Evolutionary conservation across 2,888 invertebrate genomes (phyloP).

Genomic region (Chymomyza fuscimana): DNA sequence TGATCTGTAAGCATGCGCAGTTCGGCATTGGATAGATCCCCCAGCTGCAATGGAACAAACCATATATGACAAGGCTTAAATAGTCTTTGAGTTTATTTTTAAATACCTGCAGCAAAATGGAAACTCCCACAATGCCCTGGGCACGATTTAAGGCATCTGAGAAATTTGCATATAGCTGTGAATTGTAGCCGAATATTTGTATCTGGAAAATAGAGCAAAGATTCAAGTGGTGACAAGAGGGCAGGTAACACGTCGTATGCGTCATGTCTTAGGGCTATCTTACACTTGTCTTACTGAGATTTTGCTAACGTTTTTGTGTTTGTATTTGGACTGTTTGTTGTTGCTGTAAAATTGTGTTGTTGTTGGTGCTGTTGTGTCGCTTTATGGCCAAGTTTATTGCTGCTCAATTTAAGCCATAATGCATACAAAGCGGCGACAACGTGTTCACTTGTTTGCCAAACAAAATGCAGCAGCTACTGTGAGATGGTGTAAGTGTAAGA

Average conservation of each 20-base stretch:
- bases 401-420: conserved; percentile 64
- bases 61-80: neutral
- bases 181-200: conserved; percentile 99
- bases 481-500: neutral
- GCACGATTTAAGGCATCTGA: conserved; percentile 96
- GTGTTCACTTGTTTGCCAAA: conserved; percentile 31
- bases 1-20: conserved; percentile 94
- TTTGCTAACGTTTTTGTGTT: neutral
- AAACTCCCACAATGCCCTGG: conserved; percentile 96
- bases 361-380: conserved; percentile 15
- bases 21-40: conserved; percentile 94
- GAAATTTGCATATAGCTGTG: conserved; percentile 97
- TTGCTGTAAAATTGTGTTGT: neutral
- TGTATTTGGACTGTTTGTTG: conserved; percentile 7
- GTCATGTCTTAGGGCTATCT: neutral
- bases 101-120: conserved; percentile 94
- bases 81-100: neutral
- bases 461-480: neutral
- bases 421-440: conserved; percentile 42
- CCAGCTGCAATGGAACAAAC: conserved; percentile 83
- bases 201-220: conserved; percentile 85
- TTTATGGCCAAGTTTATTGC: conserved; percentile 58
- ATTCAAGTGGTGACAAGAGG: neutral
- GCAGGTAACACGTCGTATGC: neutral
- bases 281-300: neutral